Conservation (phyloP, 2,797 vertebrate species). For the Acanthornis magna region DNA sequence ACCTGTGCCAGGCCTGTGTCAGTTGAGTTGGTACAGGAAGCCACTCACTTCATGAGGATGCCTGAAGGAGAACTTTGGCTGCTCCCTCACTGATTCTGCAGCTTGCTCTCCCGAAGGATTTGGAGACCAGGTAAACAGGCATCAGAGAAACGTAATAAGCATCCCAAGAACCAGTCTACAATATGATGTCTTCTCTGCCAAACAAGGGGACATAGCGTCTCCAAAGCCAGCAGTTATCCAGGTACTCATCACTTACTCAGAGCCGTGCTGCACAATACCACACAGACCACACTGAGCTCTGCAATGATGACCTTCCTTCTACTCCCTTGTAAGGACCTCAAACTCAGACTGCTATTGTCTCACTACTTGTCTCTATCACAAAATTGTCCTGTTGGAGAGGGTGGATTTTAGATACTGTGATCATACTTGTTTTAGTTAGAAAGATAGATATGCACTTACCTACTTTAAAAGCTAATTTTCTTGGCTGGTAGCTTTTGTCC, state of each 20-base stretch:
- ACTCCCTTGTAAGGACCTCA: background rate
- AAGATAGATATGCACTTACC: background rate
- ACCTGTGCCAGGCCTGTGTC: background rate
- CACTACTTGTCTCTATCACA: background rate
- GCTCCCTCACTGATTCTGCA: background rate
- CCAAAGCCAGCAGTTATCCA: background rate
- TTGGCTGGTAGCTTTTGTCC: background rate
- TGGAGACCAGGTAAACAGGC: background rate
- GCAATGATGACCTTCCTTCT: background rate
- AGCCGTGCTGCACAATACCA: background rate
- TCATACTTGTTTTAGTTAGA: background rate
- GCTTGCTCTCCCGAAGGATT: background rate
- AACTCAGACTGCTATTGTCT: background rate
- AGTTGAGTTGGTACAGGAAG: background rate
- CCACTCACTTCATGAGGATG: background rate
- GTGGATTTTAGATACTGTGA: background rate
- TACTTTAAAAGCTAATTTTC: background rate
- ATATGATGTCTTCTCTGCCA: background rate
- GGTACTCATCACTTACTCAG: background rate
- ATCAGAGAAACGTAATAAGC: background rate
- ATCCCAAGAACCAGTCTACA: background rate
- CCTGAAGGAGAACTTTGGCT: background rate
- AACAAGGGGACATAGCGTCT: accelerated
- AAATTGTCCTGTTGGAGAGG: background rate
- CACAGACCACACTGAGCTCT: background rate